These are phyloP conservation scores for Leptinotarsa defecta DNA, from an alignment of 1,140 invertebrate genomes.

Conservation along the genomic window DNA sequence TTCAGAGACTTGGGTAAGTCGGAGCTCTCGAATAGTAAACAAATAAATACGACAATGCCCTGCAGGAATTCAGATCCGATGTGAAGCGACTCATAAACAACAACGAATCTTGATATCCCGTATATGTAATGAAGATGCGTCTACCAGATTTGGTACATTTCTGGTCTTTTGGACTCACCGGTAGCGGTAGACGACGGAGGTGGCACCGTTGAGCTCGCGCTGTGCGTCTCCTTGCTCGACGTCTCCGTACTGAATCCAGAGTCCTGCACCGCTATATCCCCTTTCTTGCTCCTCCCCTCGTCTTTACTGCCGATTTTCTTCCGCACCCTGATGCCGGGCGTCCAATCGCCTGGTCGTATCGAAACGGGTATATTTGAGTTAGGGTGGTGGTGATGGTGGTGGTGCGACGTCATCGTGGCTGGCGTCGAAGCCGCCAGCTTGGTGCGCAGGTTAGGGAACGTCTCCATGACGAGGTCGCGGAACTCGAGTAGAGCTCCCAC, in stretches of 20 bases:
- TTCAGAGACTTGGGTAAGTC: too few relatives aligned
- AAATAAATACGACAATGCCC: too few relatives aligned
- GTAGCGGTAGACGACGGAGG: constrained; percentile 58
- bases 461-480: constrained; percentile 88
- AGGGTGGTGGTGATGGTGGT: constrained; percentile 27
- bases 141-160: too few relatives aligned
- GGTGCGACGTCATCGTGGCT: constrained; percentile 49
- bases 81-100: too few relatives aligned
- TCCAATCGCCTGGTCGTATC: constrained; percentile 70
- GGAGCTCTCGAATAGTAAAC: too few relatives aligned
- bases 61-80: too few relatives aligned
- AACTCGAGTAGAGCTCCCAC: constrained; percentile 86
- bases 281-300: constrained; percentile 62
- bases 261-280: constrained; percentile 74
- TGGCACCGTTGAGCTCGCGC: constrained; percentile 60
- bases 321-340: constrained; percentile 72
- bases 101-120: too few relatives aligned
- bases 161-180: constrained; percentile 25
- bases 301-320: constrained; percentile 65
- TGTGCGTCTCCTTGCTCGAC: constrained; percentile 75
- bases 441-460: constrained; percentile 83
- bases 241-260: constrained; percentile 85
- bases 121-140: too few relatives aligned
- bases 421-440: constrained; percentile 69
- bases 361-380: constrained; percentile 52